These are phyloP conservation scores for Tapirus indicus DNA, from an alignment of 2,797 vertebrate genomes.

Conservation along the genomic window DNA sequence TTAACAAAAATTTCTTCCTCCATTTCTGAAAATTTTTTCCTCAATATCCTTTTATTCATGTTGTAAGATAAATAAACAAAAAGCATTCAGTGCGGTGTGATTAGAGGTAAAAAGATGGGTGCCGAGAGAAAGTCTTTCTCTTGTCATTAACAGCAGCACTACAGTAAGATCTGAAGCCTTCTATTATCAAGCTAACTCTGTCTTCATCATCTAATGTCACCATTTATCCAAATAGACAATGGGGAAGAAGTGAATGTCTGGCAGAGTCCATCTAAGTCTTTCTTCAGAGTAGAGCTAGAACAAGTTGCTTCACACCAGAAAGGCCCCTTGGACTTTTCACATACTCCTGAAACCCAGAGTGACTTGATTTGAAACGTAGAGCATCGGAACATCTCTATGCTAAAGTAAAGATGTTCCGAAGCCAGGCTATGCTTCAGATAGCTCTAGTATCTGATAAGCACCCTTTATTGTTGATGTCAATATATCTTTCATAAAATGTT, in stretches of 20 bases:
- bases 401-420: background rate
- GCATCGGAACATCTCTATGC: background rate
- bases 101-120: background rate
- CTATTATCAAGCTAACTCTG: background rate
- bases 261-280: background rate
- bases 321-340: background rate
- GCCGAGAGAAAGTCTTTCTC: background rate
- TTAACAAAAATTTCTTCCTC: background rate
- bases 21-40: background rate
- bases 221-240: background rate
- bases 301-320: background rate
- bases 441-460: background rate
- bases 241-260: background rate
- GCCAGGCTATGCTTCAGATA: background rate
- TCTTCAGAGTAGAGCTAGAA: background rate
- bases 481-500: background rate
- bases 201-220: background rate
- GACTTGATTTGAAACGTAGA: background rate
- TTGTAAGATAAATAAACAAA: background rate
- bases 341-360: background rate
- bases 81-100: background rate
- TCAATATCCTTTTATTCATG: background rate
- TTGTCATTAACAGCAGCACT: background rate
- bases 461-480: background rate
- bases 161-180: background rate